Conservation (phyloP, 2,888 invertebrate genomes). For the Nysson spinosus region DNA sequence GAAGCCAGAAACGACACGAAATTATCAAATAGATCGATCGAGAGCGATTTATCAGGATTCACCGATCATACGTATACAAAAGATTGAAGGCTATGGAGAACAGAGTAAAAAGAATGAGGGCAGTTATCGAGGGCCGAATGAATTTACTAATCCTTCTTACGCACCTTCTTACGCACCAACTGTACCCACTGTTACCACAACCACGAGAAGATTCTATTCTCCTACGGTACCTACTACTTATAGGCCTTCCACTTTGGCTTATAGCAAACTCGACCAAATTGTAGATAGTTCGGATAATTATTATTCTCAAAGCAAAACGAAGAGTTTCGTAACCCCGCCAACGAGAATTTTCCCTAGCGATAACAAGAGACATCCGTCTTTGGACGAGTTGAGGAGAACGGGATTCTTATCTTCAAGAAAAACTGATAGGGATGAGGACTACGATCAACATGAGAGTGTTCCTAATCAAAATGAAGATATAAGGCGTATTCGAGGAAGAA, state of each 20-base stretch:
- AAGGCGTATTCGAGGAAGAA: not conserved
- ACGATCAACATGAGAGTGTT: constrained; percentile 3
- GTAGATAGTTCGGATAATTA: constrained; percentile 68
- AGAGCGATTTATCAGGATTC: constrained; percentile 55
- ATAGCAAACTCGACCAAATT: constrained; percentile 62
- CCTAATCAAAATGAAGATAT: constrained; percentile 19
- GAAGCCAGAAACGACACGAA: constrained; percentile 13
- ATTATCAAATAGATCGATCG: constrained; percentile 42
- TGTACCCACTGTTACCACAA: constrained; percentile 72
- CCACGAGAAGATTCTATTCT: constrained; percentile 69
- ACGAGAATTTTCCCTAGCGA: constrained; percentile 13
- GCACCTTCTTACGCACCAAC: constrained; percentile 72
- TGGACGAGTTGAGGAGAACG: no score
- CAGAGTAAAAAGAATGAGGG: constrained; percentile 2
- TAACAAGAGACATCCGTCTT: not conserved
- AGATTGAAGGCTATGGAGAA: constrained; percentile 26
- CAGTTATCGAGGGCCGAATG: constrained; percentile 12
- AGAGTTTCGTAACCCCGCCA: constrained; percentile 35
- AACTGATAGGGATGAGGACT: not conserved
- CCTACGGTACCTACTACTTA: constrained; percentile 70
- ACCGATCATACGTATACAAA: constrained; percentile 59
- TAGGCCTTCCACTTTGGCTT: constrained; percentile 61
- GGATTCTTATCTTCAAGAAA: not conserved
- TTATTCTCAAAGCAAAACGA: constrained; percentile 51
- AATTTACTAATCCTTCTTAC: constrained; percentile 59